Conservation (phyloP, 2,797 vertebrate species). For the Diglossa cyanea region DNA sequence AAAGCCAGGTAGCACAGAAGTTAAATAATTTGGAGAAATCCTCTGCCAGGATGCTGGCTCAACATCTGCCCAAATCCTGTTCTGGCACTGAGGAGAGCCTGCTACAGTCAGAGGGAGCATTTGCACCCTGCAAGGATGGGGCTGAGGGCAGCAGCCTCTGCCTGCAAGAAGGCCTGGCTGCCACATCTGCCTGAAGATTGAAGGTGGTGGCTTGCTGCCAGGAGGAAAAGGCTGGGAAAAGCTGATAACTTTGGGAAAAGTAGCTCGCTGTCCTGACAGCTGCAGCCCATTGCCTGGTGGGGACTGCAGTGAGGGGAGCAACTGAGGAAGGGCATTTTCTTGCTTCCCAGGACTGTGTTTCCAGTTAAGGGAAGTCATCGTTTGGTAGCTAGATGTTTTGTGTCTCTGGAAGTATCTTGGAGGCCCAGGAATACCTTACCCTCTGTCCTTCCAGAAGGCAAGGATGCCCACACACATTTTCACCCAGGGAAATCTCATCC, state of each 20-base stretch:
- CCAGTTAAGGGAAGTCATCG: not conserved
- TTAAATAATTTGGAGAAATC: not conserved
- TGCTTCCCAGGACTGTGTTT: not conserved
- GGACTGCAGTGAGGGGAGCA: not conserved
- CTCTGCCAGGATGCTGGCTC: not conserved
- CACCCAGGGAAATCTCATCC: not conserved
- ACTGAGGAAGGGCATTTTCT: not conserved
- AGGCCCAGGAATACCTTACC: not conserved
- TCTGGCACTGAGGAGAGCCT: not conserved
- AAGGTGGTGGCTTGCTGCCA: not conserved
- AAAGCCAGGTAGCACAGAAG: not conserved
- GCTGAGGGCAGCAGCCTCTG: not conserved
- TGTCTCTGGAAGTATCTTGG: not conserved
- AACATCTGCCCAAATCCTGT: not conserved
- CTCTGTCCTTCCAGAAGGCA: not conserved
- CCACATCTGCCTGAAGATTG: not conserved
- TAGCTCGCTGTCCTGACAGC: not conserved
- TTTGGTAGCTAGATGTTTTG: not conserved
- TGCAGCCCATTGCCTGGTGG: fast-evolving
- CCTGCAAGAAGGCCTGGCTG: not conserved
- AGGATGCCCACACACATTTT: not conserved
- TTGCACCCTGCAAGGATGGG: not conserved
- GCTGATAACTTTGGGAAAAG: not conserved
- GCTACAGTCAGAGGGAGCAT: not conserved
- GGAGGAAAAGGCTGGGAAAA: not conserved